Evolutionary conservation across 2,113 vertebrate genomes (phyloP), one percentile per base, ranked within the genome.

Genomic region (Thunnus thynnus): DNA sequence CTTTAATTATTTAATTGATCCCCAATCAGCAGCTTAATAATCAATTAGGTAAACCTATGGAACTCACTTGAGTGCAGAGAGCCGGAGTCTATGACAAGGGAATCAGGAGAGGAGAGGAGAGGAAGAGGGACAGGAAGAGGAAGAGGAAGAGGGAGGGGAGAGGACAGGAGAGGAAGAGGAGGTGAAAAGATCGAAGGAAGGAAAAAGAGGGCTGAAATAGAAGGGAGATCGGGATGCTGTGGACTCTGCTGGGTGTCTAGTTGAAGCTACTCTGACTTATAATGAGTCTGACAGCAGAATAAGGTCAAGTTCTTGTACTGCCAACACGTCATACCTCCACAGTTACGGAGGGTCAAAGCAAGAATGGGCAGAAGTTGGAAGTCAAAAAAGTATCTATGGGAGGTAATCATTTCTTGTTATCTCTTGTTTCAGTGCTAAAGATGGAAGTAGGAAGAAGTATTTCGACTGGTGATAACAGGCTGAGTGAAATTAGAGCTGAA

Each of bases 1-100:
- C 90, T 94, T 94, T 93, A 95, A 95, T 94, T 90, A 90, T 93
- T 93, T 92, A 94, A 95, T 93, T 95, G 94, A 95, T 94, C 87
- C 75, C 79, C 85, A 93, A 94, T 94, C 92, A 94, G 87, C 82
- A 72, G 91, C 86, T 93, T 94, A 93, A 94, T 94, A 94, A 95
- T 95, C 94, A 92, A 94, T 95, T 95, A 94, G 86, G 86, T 88
- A 95, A 94, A 95, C 89, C 91, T 76, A 80, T 91, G 84, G 89
- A 91, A 91, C 78, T 91, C 90, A 85, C 72, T 93, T 76, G 67
- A 78, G 91, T 60, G 85, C 71, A 84, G 83, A 89, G 69, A 87
- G 78, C 25, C 5, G 18, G 58, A 72, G 60, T 82, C 68, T 86
- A 90, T 87, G 87, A 92, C 86, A 87, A 71, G 73, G 63, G 87